phyloP scores from a whole-genome alignment of 35 echinoderm and acorn worm genomes.

The Amphiura filiformis region DNA sequence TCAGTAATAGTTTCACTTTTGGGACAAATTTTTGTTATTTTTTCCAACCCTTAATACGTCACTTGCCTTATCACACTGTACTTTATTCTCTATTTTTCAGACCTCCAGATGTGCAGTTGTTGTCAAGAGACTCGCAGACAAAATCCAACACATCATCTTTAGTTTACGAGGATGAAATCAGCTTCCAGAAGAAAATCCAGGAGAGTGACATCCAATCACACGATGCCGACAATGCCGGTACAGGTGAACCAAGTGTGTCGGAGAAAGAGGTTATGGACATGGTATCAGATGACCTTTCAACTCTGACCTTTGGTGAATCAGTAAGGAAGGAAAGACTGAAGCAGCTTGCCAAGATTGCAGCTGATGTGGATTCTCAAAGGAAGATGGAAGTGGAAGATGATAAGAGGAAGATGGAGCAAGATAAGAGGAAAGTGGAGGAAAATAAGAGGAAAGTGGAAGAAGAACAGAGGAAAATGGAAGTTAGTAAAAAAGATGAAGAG shows the following conservation, averaged over 20 bases:
- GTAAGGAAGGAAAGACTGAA: conserved; percentile 15
- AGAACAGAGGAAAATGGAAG: too few species aligned
- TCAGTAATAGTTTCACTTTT: too few species aligned
- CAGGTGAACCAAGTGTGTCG: background rate
- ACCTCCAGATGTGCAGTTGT: conserved; percentile 36
- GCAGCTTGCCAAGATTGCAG: background rate
- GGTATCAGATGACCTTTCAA: conserved; percentile 40
- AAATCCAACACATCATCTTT: background rate
- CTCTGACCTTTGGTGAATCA: conserved; percentile 22
- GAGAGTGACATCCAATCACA: background rate
- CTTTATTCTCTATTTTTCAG: conserved; percentile 24
- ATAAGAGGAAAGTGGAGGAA: too few species aligned
- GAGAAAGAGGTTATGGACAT: conserved; percentile 4
- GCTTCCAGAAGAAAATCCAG: background rate
- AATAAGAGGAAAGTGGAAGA: too few species aligned
- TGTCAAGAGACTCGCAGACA: conserved; percentile 2
- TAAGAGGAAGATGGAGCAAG: too few species aligned
- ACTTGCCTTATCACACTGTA: too few species aligned
- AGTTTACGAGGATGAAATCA: conserved; percentile 3
- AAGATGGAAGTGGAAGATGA: too few species aligned
- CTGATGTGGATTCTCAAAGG: background rate
- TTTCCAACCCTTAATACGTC: too few species aligned
- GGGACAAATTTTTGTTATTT: too few species aligned
- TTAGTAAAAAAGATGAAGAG: too few species aligned
- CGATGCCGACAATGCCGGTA: background rate